These are phyloP conservation scores for Cyanocitta stelleri DNA, from an alignment of 2,113 vertebrate genomes.

Conservation along the genomic window DNA sequence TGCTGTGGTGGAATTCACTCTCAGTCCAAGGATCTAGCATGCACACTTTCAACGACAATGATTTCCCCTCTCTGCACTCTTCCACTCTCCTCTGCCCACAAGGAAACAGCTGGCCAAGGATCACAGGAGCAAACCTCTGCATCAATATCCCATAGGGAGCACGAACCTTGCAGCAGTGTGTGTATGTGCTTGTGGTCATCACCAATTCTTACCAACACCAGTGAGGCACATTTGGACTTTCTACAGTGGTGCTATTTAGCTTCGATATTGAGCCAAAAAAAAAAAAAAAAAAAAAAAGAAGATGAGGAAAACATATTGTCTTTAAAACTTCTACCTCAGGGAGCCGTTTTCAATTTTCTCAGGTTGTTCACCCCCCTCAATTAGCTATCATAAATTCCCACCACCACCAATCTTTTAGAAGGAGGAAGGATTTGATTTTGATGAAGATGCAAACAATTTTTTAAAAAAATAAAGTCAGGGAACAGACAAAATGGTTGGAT, in stretches of 20 bases:
- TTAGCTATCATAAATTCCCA: neutral
- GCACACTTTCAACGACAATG: neutral
- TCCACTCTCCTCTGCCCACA: neutral
- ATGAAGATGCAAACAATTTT: neutral
- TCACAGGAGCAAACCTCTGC: neutral
- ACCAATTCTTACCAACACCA: neutral
- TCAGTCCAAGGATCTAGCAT: neutral
- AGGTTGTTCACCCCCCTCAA: accelerated
- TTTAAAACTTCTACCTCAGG: neutral
- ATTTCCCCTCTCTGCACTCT: neutral
- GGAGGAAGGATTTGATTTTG: neutral
- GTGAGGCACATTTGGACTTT: neutral
- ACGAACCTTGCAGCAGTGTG: neutral
- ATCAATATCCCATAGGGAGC: neutral
- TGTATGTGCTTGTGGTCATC: neutral
- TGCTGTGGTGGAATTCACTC: neutral
- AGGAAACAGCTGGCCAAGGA: neutral
- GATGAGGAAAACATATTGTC: neutral
- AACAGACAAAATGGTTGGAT: neutral
- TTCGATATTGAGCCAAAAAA: neutral
- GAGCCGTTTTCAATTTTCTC: neutral
- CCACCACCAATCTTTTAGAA: neutral
- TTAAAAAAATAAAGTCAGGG: neutral
- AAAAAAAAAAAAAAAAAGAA: neutral
- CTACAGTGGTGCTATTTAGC: neutral